phyloP scores from a whole-genome alignment of 2,113 vertebrate species.

The Channa maculata region DNA sequence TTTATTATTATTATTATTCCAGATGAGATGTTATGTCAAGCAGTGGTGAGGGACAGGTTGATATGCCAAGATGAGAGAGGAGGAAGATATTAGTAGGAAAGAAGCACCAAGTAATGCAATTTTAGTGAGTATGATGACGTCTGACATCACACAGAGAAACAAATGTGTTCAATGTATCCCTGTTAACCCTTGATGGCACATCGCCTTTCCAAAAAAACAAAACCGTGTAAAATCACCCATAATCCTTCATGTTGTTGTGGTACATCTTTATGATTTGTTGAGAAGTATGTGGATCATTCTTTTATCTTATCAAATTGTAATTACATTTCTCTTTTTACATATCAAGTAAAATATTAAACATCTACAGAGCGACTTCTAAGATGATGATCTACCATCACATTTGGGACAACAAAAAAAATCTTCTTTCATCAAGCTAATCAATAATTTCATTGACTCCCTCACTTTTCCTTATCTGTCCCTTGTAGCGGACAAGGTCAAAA shows the following conservation, averaged over 20 bases:
- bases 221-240: conserved; percentile 30
- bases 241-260: conserved; percentile 5
- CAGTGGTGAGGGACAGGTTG: conserved; percentile 32
- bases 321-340: too few species aligned
- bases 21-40: conserved; percentile 7
- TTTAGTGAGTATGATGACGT: conserved; percentile 3
- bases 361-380: too few species aligned
- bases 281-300: too few species aligned
- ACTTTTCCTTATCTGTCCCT: too few species aligned
- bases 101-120: conserved; percentile 26
- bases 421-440: too few species aligned
- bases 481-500: too few species aligned
- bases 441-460: too few species aligned
- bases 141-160: neutral
- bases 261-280: too few species aligned
- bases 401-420: too few species aligned
- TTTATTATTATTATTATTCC: conserved; percentile 43
- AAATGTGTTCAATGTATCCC: neutral
- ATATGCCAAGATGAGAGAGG: conserved; percentile 23
- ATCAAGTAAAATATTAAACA: too few species aligned
- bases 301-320: too few species aligned
- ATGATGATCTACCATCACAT: too few species aligned
- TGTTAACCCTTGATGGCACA: conserved; percentile 24
- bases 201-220: conserved; percentile 40
- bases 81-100: conserved; percentile 47